Evolutionary conservation across 2,888 invertebrate species (phyloP).

Genomic region (Andrena marginata): DNA sequence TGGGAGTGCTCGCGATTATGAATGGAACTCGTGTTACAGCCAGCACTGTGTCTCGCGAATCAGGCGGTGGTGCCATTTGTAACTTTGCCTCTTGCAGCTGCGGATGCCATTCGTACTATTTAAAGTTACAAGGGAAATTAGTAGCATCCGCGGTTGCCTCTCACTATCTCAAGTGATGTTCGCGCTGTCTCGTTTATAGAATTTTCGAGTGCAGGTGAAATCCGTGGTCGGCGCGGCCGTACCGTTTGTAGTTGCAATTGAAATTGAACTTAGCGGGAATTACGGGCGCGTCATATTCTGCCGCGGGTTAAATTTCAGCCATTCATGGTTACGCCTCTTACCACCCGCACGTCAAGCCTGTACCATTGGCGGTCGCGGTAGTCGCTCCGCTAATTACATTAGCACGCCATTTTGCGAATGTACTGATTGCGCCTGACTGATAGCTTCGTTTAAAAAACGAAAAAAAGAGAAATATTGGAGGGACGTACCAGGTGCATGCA

Average conservation of each 20-base stretch:
- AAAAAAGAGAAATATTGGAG: too few relatives aligned
- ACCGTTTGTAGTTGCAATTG: constrained; percentile 9
- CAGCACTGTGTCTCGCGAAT: neutral
- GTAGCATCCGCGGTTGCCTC: neutral
- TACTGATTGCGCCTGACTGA: neutral
- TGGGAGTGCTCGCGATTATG: neutral
- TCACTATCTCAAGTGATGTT: neutral
- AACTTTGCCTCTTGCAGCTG: neutral
- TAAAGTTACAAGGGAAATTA: neutral
- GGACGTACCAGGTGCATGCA: too few relatives aligned
- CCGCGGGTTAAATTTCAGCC: neutral
- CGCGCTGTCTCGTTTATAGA: neutral
- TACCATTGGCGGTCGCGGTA: neutral
- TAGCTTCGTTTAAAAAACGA: neutral
- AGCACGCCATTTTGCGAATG: neutral
- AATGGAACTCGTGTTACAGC: neutral
- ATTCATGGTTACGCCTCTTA: neutral
- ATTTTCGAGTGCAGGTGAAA: constrained; percentile 1
- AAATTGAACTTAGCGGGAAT: constrained; percentile 25
- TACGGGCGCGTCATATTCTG: neutral
- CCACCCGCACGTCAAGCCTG: neutral
- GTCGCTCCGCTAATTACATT: neutral
- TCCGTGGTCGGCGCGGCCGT: neutral
- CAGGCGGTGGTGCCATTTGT: neutral
- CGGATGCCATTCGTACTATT: neutral